A percentile compares a stretch with the other conserved stretches of the same genome.
These are phyloP conservation scores for Piscicola geometra DNA, from an alignment of 2,888 invertebrate species.

Conservation along the genomic window DNA sequence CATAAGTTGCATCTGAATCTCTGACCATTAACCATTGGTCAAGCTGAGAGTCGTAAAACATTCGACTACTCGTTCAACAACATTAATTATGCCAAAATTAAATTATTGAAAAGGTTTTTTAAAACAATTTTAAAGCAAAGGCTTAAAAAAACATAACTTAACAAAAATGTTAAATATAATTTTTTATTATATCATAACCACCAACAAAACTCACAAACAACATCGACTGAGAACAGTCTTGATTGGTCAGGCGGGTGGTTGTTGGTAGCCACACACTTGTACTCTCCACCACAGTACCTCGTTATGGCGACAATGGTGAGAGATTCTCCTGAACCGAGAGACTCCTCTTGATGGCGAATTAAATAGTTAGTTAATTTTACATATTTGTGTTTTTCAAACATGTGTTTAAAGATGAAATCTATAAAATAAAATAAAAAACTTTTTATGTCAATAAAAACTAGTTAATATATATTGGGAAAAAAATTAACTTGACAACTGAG, in stretches of 20 bases:
- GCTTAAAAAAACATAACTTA: too few relatives aligned
- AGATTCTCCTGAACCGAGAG: slow-evolving; percentile 69
- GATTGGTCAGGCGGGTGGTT: slow-evolving; percentile 69
- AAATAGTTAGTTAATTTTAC: background rate
- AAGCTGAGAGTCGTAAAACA: too few relatives aligned
- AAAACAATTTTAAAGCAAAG: too few relatives aligned
- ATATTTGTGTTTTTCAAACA: background rate
- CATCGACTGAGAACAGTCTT: background rate
- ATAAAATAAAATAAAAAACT: background rate
- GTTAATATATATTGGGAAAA: too few relatives aligned
- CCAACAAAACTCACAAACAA: background rate
- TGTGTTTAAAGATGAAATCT: background rate
- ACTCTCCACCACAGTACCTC: slow-evolving; percentile 82
- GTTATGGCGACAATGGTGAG: slow-evolving; percentile 74
- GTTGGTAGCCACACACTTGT: slow-evolving; percentile 84
- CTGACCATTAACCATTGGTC: too few relatives aligned
- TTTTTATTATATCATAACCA: background rate
- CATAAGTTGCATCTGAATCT: too few relatives aligned
- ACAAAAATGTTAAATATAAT: background rate
- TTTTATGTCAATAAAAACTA: too few relatives aligned
- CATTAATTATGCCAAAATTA: too few relatives aligned
- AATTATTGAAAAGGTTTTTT: too few relatives aligned
- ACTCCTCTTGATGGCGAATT: slow-evolving; percentile 42
- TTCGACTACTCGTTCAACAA: too few relatives aligned
- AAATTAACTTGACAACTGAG: too few relatives aligned